These are phyloP conservation scores for Lepidocyrtinus sp. DNA, from an alignment of 2,888 invertebrate genomes.

Conservation along the genomic window DNA sequence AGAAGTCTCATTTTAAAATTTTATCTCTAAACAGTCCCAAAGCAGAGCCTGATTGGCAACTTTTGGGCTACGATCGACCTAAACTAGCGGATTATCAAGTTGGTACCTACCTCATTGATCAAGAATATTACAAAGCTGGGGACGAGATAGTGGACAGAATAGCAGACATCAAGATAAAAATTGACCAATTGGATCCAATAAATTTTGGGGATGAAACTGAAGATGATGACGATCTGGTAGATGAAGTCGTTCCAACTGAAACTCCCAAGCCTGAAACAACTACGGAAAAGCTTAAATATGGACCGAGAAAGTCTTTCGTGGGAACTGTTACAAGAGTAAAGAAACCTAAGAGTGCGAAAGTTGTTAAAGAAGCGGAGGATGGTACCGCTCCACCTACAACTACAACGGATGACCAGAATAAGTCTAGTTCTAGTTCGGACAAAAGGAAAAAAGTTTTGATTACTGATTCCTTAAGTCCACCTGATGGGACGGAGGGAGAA, in stretches of 20 bases:
- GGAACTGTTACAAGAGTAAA: slow-evolving; percentile 20
- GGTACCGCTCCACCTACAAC: neutral
- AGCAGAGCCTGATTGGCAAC: slow-evolving; percentile 56
- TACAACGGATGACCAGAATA: neutral
- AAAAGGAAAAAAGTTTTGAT: neutral
- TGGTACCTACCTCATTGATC: slow-evolving; percentile 51
- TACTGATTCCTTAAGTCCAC: neutral
- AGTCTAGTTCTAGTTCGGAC: neutral
- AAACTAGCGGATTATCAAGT: slow-evolving; percentile 54
- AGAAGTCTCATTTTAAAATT: neutral
- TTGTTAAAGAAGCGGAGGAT: neutral
- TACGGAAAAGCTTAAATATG: slow-evolving; percentile 41
- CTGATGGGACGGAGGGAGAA: neutral
- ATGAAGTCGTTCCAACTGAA: slow-evolving; percentile 25
- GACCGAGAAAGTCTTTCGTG: slow-evolving; percentile 31
- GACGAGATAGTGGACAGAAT: slow-evolving; percentile 48
- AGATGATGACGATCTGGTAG: slow-evolving; percentile 49
- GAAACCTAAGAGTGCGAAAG: neutral
- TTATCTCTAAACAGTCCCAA: slow-evolving; percentile 27
- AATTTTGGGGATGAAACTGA: slow-evolving; percentile 57
- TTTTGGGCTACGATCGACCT: slow-evolving; percentile 56
- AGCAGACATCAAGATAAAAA: slow-evolving; percentile 42
- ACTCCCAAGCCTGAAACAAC: slow-evolving; percentile 15
- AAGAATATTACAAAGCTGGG: slow-evolving; percentile 43
- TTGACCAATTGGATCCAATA: slow-evolving; percentile 52